Evolutionary conservation across 2,888 invertebrate species (phyloP).

Genomic region (Ectemnius lituratus): DNA sequence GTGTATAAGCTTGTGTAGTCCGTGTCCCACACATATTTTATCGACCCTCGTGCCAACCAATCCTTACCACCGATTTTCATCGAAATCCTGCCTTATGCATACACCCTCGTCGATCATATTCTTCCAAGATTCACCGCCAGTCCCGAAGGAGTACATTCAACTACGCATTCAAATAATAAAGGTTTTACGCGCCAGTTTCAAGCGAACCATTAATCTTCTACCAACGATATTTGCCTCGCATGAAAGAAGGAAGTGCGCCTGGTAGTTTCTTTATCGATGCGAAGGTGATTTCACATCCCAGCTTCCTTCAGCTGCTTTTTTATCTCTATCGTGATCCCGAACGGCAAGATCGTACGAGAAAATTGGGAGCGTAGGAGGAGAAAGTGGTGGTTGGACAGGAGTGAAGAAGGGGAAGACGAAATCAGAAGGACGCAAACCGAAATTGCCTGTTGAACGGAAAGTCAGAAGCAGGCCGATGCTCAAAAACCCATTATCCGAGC

Average conservation of each 20-base stretch:
- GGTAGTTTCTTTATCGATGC: constrained; percentile 39
- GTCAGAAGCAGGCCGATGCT: constrained; percentile 66
- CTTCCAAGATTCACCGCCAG: too few relatives aligned
- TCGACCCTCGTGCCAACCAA: constrained; percentile 1
- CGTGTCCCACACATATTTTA: constrained; percentile 39
- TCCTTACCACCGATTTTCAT: constrained; percentile 11
- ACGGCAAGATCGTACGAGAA: too few relatives aligned
- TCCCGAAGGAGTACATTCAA: too few relatives aligned
- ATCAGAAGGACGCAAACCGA: constrained; percentile 59
- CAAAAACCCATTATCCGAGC: constrained; percentile 66
- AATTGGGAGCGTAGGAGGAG: background rate
- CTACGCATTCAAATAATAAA: too few relatives aligned
- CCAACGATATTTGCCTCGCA: constrained; percentile 63
- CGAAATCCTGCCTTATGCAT: background rate
- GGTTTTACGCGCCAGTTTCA: constrained; percentile 18
- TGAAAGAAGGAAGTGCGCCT: constrained; percentile 30
- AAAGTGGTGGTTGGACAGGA: background rate
- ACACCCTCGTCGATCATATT: too few relatives aligned
- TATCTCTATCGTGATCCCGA: background rate
- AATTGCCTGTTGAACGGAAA: constrained; percentile 66
- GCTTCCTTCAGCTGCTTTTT: background rate
- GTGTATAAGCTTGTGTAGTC: constrained; percentile 18
- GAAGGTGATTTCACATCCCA: constrained; percentile 38
- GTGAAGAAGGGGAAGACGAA: constrained; percentile 29
- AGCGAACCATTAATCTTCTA: constrained; percentile 59